These are phyloP conservation scores for Cosmia pyralina DNA, from an alignment of 2,888 invertebrate species.

Conservation along the genomic window DNA sequence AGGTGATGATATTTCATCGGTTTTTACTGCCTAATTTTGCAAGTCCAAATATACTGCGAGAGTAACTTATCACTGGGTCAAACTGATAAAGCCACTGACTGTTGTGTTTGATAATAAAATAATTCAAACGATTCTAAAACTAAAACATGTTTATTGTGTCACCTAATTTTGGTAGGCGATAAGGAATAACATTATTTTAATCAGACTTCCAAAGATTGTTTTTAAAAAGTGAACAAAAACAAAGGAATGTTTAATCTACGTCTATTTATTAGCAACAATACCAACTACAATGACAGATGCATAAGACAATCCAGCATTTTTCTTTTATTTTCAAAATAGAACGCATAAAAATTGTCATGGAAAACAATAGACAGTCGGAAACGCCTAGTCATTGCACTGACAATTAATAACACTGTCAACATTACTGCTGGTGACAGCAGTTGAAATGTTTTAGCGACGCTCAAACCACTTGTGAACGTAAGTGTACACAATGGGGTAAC, in stretches of 20 bases:
- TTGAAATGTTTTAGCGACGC: conserved; percentile 58
- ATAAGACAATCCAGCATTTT: not conserved
- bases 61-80: not conserved
- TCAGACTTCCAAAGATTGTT: not conserved
- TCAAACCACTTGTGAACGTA: conserved; percentile 43
- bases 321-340: conserved; percentile 19
- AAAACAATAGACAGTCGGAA: conserved; percentile 51
- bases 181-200: not conserved
- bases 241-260: not conserved
- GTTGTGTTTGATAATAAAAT: not conserved
- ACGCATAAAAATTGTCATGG: conserved; percentile 30
- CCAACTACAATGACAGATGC: not conserved
- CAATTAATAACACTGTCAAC: conserved; percentile 65
- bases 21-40: not conserved
- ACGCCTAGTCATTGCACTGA: conserved; percentile 55
- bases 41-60: not conserved
- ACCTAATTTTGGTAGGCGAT: not conserved
- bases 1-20: not conserved
- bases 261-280: not conserved
- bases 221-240: not conserved
- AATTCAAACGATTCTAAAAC: not conserved
- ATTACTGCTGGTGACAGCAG: conserved; percentile 52
- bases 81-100: not conserved
- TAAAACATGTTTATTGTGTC: not conserved
- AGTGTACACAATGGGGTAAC: conserved; percentile 46